Evolutionary conservation across 1,140 invertebrate species (phyloP), one percentile per base, ranked within the genome.

Genomic region (Drosophila ogumai): DNA sequence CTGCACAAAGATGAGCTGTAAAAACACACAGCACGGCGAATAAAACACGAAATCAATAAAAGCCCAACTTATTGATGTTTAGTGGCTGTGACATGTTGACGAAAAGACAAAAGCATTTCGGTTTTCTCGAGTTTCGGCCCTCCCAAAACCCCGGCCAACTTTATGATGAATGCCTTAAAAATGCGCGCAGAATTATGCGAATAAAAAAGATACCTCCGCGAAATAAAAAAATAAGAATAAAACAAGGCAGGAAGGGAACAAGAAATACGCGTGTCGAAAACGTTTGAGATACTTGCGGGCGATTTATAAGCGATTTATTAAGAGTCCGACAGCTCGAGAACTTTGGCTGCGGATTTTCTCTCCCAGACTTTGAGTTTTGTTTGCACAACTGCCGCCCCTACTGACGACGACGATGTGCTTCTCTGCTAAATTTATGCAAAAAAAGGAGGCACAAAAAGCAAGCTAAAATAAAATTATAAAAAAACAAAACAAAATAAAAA

Each of bases 131-230:
- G 54, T 58, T 67, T 60, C 43, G 34, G 41, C 56, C 59, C 74
- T 58, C 73, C 54, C 19, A 44, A 40, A 57, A 32, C 28, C 13
- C 40, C 44, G 13, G 2, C 43, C 49, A 52, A 54, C 59, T 68
- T 74, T 67, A 86, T 90, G 86, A 88, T 85, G 86, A 88, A 88
- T 90, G 85, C 86, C 55, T 67, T n/a, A 88, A 85, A 90, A 71
- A 88, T 88, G 79, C 65, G 63, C 59, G 36, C 47, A 61, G 59
- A 61, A 61, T 61, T 61, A 60, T 60, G 63, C 17, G 44, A 50
- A 56, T 36, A 57, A 61, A 56, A 63, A 78, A 71, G 22, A 60
- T 49, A 60, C 43, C 49, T 43, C 25, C 22, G 7, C 19, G 13
- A 50, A n/a, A n/a, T n/a, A n/a, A n/a, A n/a, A n/a, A n/a, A n/a